Evolutionary conservation across 1,140 invertebrate genomes (phyloP).

Genomic region (Halyomorpha halys): DNA sequence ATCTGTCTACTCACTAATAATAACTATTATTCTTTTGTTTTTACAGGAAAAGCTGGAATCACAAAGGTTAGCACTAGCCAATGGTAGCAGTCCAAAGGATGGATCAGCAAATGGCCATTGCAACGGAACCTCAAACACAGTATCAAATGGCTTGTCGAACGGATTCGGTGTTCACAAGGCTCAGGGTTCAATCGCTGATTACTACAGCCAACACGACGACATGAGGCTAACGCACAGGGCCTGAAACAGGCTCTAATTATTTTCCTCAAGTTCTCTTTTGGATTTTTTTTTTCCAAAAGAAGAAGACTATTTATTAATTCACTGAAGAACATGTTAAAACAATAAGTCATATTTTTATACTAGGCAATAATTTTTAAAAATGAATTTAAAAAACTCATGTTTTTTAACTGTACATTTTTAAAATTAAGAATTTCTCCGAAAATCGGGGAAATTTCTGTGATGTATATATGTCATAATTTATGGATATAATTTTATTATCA

Average conservation of each 20-base stretch:
- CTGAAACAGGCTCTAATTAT: not conserved
- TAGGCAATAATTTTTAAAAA: not conserved
- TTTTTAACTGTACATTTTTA: not conserved
- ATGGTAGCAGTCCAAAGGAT: too few species aligned
- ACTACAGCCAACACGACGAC: constrained; percentile 3
- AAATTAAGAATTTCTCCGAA: not conserved
- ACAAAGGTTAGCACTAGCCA: too few species aligned
- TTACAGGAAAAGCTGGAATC: too few species aligned
- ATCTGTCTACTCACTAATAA: too few species aligned
- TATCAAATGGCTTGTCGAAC: not conserved
- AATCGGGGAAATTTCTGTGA: too few species aligned
- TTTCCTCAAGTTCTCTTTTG: not conserved
- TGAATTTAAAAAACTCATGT: too few species aligned
- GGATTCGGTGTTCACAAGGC: not conserved
- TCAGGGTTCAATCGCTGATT: not conserved
- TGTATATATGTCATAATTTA: constrained; percentile 11
- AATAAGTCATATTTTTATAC: constrained; percentile 4
- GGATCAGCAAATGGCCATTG: not conserved
- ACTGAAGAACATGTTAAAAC: not conserved
- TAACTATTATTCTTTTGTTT: too few species aligned
- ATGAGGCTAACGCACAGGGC: constrained; percentile 14
- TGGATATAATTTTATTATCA: not conserved
- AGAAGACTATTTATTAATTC: not conserved
- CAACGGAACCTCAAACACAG: not conserved
- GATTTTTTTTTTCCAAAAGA: not conserved